A percentile compares a stretch with the other conserved stretches of the same genome.
phyloP scores from a whole-genome alignment of 2,113 vertebrate species.

The Tapirus terrestris region DNA sequence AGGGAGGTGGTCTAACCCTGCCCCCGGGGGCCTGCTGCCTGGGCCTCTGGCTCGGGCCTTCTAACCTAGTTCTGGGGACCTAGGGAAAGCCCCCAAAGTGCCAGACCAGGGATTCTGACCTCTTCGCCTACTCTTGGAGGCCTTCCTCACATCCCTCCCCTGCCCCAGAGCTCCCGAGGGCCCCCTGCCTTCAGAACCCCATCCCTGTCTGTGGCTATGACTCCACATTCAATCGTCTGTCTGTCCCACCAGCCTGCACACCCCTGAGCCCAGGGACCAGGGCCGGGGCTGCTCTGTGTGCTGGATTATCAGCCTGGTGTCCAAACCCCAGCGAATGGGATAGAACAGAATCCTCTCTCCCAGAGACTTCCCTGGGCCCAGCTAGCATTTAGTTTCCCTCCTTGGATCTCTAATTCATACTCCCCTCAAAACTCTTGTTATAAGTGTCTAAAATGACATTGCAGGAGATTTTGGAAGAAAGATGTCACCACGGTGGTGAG shows the following conservation, averaged over 20 bases:
- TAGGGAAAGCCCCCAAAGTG: neutral
- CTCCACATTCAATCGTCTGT: neutral
- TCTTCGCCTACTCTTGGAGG: neutral
- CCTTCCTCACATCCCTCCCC: neutral
- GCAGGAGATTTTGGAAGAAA: neutral
- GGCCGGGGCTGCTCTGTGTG: too few relatives aligned
- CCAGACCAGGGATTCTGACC: rapidly evolving
- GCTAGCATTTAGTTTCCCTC: neutral
- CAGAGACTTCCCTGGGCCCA: rapidly evolving
- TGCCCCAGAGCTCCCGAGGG: rapidly evolving
- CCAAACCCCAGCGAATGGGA: neutral
- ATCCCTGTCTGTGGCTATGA: neutral
- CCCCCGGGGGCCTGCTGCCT: rapidly evolving
- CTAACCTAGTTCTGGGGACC: neutral
- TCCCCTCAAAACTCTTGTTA: neutral
- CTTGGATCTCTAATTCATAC: neutral
- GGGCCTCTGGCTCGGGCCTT: neutral
- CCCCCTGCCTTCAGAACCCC: neutral
- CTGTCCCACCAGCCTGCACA: neutral
- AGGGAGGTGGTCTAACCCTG: neutral
- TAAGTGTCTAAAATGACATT: neutral
- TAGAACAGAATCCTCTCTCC: neutral
- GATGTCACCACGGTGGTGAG: rapidly evolving
- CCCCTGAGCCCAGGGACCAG: neutral
- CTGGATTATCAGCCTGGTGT: neutral